Evolutionary conservation across 2,797 vertebrate species (phyloP).

Genomic region (Falco biarmicus): DNA sequence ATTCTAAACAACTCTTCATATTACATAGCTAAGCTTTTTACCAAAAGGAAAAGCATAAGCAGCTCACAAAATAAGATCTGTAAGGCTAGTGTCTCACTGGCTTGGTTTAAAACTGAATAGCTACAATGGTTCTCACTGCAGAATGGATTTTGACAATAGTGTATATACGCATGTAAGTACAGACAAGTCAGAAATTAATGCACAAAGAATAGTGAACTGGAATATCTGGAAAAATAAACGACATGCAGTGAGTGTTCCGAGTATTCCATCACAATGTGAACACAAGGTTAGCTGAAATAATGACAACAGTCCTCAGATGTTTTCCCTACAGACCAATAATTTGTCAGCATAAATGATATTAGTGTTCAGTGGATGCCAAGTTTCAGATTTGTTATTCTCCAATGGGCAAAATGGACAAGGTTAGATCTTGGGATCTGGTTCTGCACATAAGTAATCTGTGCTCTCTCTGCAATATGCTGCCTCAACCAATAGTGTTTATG

Average conservation of each 20-base stretch:
- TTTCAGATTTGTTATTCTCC: background rate
- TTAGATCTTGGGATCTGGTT: constrained; percentile 3
- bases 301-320: background rate
- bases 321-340: background rate
- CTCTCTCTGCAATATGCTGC: background rate
- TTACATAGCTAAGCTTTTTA: background rate
- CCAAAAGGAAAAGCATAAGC: constrained; percentile 35
- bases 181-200: background rate
- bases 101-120: constrained; percentile 19
- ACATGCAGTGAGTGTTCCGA: background rate
- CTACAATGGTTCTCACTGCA: background rate
- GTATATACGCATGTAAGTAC: background rate
- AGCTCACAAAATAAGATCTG: constrained; percentile 39
- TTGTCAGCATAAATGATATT: background rate
- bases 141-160: background rate
- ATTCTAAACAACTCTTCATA: constrained; percentile 9
- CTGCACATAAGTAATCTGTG: background rate
- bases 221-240: background rate
- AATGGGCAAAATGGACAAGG: constrained; percentile 13
- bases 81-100: constrained; percentile 12
- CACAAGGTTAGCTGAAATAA: background rate
- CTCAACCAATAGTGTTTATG: background rate
- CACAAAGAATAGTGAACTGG: background rate
- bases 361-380: background rate
- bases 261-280: background rate